Conservation (phyloP, 1,140 invertebrate genomes). For the Drosophila watanabei region DNA sequence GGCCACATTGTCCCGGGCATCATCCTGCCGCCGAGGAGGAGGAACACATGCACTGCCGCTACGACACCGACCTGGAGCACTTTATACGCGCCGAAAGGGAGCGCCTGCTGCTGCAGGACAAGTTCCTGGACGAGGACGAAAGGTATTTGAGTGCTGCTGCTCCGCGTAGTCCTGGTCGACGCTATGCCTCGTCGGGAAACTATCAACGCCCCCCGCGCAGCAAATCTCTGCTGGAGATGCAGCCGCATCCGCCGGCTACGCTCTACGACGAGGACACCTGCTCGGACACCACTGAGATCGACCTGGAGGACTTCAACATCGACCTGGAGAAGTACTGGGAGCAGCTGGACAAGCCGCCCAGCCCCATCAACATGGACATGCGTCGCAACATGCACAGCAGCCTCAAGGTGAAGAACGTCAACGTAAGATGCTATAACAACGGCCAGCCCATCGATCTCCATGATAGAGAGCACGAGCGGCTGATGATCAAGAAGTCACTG, state of each 20-base stretch:
- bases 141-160: constrained; percentile 62
- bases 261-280: constrained; percentile 83
- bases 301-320: constrained; percentile 85
- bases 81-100: constrained; percentile 82
- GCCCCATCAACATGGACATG: constrained; percentile 84
- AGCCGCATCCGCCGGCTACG: constrained; percentile 76
- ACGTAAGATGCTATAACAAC: constrained; percentile 83
- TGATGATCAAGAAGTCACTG: constrained; percentile 83
- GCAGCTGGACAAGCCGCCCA: constrained; percentile 83
- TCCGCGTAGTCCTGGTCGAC: constrained; percentile 29
- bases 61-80: constrained; percentile 84
- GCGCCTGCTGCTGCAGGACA: constrained; percentile 78
- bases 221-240: constrained; percentile 83
- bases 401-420: constrained; percentile 83
- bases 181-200: constrained; percentile 30
- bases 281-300: constrained; percentile 84
- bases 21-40: constrained; percentile 83
- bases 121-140: constrained; percentile 84
- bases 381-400: constrained; percentile 84
- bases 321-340: constrained; percentile 85
- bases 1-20: constrained; percentile 71
- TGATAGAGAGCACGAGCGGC: constrained; percentile 82
- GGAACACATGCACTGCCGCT: constrained; percentile 83
- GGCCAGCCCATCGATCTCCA: constrained; percentile 83
- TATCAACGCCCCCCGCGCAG: constrained; percentile 74